phyloP scores from a whole-genome alignment of 2,797 vertebrate species.

The Aldrovandia affinis region DNA sequence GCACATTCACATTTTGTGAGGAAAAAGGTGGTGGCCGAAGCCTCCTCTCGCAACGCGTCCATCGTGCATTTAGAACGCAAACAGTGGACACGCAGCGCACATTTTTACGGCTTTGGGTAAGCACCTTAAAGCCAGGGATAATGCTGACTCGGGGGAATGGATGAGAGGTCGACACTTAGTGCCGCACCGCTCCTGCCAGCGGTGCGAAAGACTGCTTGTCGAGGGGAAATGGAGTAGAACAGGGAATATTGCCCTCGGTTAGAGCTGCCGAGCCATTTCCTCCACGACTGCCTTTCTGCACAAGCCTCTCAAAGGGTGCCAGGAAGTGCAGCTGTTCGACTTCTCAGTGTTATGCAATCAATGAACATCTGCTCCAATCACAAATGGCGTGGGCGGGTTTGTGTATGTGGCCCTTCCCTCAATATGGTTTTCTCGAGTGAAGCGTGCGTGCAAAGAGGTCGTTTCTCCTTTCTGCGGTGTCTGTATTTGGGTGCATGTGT shows the following conservation, averaged over 20 bases:
- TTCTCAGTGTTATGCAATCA: constrained; percentile 67
- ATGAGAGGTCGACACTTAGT: not conserved
- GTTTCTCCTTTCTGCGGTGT: constrained; percentile 51
- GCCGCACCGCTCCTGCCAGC: not conserved
- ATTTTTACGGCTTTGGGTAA: not conserved
- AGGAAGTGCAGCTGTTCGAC: constrained; percentile 57
- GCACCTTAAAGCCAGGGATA: not conserved
- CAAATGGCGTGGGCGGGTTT: constrained; percentile 59
- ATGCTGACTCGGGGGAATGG: not conserved
- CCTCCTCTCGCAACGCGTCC: not conserved
- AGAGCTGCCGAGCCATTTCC: constrained; percentile 31
- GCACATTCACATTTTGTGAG: not conserved
- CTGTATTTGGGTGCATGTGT: constrained; percentile 22
- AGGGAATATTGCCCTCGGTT: constrained; percentile 30
- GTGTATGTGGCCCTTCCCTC: constrained; percentile 52
- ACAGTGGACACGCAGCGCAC: not conserved
- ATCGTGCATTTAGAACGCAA: not conserved
- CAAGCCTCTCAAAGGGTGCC: constrained; percentile 29
- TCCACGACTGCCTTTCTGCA: constrained; percentile 27
- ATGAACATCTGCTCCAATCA: constrained; percentile 71
- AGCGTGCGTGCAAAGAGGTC: constrained; percentile 67
- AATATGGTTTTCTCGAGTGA: constrained; percentile 50
- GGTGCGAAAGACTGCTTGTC: not conserved
- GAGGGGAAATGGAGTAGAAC: constrained; percentile 20
- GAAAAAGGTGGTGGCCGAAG: not conserved